Evolutionary conservation across 2,888 invertebrate species (phyloP).

Genomic region (Oligia latruncula): DNA sequence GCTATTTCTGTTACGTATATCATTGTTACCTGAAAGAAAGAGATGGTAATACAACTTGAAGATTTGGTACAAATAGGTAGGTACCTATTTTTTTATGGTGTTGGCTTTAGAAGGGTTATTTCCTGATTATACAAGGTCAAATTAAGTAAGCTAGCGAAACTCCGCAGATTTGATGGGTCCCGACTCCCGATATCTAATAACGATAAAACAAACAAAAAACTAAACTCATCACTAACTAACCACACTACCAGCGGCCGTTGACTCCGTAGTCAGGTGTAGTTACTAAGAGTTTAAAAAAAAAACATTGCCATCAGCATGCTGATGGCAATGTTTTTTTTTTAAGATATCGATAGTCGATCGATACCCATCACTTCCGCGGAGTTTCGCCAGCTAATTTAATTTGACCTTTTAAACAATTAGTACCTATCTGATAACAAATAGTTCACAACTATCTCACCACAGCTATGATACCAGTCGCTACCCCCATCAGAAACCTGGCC

Average conservation of each 20-base stretch:
- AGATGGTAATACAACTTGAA: background rate
- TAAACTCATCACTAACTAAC: background rate
- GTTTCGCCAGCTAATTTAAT: background rate
- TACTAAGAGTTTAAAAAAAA: background rate
- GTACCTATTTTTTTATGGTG: background rate
- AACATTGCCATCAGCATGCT: background rate
- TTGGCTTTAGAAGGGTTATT: background rate
- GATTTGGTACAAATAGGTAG: background rate
- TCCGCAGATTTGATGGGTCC: background rate
- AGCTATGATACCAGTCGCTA: conserved; percentile 88
- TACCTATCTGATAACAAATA: background rate
- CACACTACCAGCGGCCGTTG: background rate
- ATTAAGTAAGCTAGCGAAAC: background rate
- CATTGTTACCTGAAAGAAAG: conserved; percentile 85
- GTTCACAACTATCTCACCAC: conserved; percentile 77
- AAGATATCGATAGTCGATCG: background rate
- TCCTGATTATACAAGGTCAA: background rate
- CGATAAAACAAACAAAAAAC: background rate
- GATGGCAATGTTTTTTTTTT: no score
- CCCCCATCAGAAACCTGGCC: conserved; percentile 87
- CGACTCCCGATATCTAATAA: background rate
- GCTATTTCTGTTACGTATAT: conserved; percentile 89
- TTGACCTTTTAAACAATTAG: background rate
- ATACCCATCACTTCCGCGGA: background rate
- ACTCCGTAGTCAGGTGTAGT: background rate